A percentile compares a stretch with the other conserved stretches of the same genome.
phyloP scores from a whole-genome alignment of 2,113 vertebrate genomes.

The pig (Sus scrofa) region T2T-Sscrofa CM000817.6:80987501-80988000 shows the following conservation, averaged over 20 bases:
- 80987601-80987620: rapidly evolving
- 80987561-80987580: not conserved
- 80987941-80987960: not conserved
- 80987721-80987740: not conserved
- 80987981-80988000: rapidly evolving
- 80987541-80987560: rapidly evolving
- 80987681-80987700: not conserved
- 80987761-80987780: not conserved
- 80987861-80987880: not conserved
- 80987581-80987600: rapidly evolving
- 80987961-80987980: not conserved
- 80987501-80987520: too few species aligned
- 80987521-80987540: too few species aligned
- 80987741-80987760: not conserved
- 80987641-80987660: rapidly evolving
- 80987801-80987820: not conserved
- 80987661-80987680: not conserved
- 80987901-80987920: not conserved
- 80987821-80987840: not conserved
- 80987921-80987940: not conserved
- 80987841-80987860: rapidly evolving
- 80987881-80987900: not conserved
- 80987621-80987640: not conserved
- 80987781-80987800: not conserved
- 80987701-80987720: not conserved